These are phyloP conservation scores for Helogale parvula DNA, from an alignment of 2,113 vertebrate species.

Conservation along the genomic window DNA sequence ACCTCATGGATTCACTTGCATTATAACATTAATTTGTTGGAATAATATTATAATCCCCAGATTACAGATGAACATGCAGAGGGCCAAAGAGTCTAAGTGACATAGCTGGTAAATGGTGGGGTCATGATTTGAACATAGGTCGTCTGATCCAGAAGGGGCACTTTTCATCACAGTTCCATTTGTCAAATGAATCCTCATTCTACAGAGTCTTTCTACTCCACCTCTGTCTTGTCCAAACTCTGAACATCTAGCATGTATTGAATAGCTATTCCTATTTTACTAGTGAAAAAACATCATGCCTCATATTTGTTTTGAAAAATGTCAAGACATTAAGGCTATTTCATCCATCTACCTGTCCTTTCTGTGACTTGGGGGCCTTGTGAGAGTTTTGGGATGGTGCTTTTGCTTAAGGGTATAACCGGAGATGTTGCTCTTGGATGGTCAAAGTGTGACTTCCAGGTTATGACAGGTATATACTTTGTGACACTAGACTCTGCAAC, in stretches of 20 bases:
- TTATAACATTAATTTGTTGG: background rate
- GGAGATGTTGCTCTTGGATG: background rate
- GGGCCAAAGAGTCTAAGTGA: background rate
- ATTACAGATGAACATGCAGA: background rate
- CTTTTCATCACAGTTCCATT: background rate
- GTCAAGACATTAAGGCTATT: background rate
- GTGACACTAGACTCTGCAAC: background rate
- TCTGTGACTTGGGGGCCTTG: background rate
- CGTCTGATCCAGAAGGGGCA: background rate
- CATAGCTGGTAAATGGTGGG: background rate
- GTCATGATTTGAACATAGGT: background rate
- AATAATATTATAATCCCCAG: background rate
- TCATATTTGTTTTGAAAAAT: background rate
- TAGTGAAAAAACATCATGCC: background rate
- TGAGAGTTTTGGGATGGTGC: background rate
- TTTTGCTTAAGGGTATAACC: background rate
- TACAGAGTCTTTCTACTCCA: background rate
- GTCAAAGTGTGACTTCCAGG: background rate
- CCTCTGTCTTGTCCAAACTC: background rate
- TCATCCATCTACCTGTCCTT: background rate
- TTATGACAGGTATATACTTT: background rate
- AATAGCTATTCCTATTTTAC: background rate
- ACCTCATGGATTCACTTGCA: background rate
- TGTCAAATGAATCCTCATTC: background rate
- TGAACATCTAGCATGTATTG: background rate